Evolutionary conservation across 2,797 vertebrate genomes (phyloP).

Genomic region (Myotis planiceps): DNA sequence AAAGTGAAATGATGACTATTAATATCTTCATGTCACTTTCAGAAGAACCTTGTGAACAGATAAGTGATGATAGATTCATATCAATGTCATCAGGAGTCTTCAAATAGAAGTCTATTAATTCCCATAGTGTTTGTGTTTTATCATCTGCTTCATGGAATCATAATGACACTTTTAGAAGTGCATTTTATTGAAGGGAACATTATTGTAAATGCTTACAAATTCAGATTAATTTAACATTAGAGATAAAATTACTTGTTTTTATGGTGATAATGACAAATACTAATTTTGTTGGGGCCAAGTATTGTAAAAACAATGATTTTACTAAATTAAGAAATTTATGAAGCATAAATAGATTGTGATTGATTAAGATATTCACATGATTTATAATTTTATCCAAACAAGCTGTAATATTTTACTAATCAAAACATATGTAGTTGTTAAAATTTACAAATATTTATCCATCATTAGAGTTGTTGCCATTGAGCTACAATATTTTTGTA

Average conservation of each 20-base stretch:
- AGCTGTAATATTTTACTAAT: conserved; percentile 27
- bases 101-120: background rate
- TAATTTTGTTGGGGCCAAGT: background rate
- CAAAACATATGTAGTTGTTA: background rate
- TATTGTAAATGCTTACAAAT: background rate
- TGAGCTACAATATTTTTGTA: conserved; percentile 10
- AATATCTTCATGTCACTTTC: background rate
- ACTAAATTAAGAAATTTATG: background rate
- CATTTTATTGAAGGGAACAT: background rate
- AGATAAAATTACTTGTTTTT: background rate
- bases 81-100: background rate
- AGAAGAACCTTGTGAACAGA: background rate
- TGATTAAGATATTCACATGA: background rate
- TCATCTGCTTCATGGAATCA: background rate
- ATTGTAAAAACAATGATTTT: background rate
- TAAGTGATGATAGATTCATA: background rate
- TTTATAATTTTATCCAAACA: conserved; percentile 17
- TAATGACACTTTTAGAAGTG: background rate
- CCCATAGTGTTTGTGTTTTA: background rate
- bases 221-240: background rate
- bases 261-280: background rate
- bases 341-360: background rate
- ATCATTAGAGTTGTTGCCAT: background rate
- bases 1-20: background rate
- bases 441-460: conserved; percentile 19